Evolutionary conservation across 2,797 vertebrate species (phyloP).

Genomic region (Characodon lateralis): DNA sequence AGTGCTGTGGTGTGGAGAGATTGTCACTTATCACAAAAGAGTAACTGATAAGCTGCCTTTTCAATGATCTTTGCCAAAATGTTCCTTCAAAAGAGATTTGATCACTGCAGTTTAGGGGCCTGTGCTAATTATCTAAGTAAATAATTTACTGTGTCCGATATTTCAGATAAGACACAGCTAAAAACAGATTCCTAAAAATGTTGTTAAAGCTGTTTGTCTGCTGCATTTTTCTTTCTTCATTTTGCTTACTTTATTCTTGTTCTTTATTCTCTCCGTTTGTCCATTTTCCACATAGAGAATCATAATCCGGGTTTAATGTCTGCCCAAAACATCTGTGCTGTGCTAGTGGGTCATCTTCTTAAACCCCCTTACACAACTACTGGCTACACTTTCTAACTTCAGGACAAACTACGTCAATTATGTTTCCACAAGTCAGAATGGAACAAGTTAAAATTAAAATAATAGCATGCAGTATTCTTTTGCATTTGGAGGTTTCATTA

Average conservation of each 20-base stretch:
- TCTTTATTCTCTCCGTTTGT: conserved; percentile 9
- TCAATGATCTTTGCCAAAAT: not conserved
- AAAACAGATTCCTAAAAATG: not conserved
- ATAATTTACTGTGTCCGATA: not conserved
- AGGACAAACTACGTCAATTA: conserved; percentile 47
- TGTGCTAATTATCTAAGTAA: not conserved
- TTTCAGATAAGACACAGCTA: not conserved
- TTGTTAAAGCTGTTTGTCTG: not conserved
- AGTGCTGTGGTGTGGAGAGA: too few relatives aligned
- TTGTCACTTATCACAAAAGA: not conserved
- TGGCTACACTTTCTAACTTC: conserved; percentile 21
- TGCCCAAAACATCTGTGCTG: conserved; percentile 50
- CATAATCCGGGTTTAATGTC: conserved; percentile 12
- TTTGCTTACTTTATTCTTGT: not conserved
- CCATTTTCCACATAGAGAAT: not conserved
- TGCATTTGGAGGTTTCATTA: conserved; percentile 38
- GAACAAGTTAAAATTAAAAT: conserved; percentile 38
- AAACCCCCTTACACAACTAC: conserved; percentile 44
- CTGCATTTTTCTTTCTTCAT: not conserved
- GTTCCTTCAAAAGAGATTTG: not conserved
- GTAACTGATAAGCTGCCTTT: not conserved
- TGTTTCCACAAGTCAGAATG: conserved; percentile 37
- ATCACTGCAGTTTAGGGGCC: not conserved
- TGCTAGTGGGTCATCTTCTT: conserved; percentile 28
- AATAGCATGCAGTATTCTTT: conserved; percentile 32